Evolutionary conservation across 2,113 vertebrate species (phyloP), one percentile per base, ranked within the genome.

Genomic region (Vulpes lagopus): DNA sequence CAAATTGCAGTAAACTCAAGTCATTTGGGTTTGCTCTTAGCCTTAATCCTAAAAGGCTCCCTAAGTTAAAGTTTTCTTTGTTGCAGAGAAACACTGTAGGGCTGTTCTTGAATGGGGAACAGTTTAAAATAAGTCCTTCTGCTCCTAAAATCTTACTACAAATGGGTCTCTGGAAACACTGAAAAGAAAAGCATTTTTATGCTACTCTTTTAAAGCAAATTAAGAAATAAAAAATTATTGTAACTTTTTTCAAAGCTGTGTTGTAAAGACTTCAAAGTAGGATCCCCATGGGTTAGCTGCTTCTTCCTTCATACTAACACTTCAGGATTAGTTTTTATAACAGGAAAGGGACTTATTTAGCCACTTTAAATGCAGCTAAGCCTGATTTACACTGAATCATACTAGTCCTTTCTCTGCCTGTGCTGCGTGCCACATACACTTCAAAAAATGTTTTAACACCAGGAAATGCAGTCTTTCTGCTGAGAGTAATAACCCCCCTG

Each of bases 391-490:
- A 43, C 62, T 92, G 94, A 71, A 81, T 97, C 95, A 69, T 74
- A 73, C 81, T 97, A 96, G 11, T 97, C 89, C 94, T 97, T 95
- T 90, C 57, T 86, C 93, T 88, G 95, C 74, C 89, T 32, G 57
- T 69, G 88, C 64, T 86, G 27, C 62, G 95, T 94, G 73, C 74
- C 91, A 97, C 93, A 97, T 91, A 97, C 51, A 83, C 89, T 97
- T 96, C 98, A 98, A 97, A 93, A 98, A 98, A 98, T 95, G 96
- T 97, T 98, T 98, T 98, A 98, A 98, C 57, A 87, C 84, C 98
- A 98, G 98, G 98, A 98, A 99, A 98, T 98, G 97, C 71, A 89
- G 89, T 97, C 97, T 98, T 97, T 98, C 97, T 98, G 95, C 82
- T 94, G 76, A 23, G 95, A 98, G 90, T 97, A 98, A 98, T 98